These are phyloP conservation scores for Parauchenoglanis punctatus DNA, from an alignment of 2,797 vertebrate genomes.

Conservation along the genomic window DNA sequence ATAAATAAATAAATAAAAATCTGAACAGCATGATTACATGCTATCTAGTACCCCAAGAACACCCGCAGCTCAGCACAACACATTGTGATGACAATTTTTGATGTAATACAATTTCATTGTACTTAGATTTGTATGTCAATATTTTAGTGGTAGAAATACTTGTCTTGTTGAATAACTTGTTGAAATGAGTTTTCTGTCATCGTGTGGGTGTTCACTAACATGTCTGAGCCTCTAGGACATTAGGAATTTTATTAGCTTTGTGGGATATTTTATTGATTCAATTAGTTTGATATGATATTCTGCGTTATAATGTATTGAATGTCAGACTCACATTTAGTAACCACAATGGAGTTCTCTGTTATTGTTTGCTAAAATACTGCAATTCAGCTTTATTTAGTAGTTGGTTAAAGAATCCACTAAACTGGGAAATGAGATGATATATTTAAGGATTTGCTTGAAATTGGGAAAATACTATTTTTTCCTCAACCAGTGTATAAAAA, in stretches of 20 bases:
- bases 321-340: slow-evolving; percentile 1
- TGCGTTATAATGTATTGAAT: neutral
- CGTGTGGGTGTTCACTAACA: neutral
- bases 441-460: neutral
- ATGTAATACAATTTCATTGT: neutral
- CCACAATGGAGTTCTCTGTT: neutral
- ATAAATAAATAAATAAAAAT: neutral
- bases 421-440: neutral
- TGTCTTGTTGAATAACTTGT: neutral
- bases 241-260: neutral
- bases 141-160: neutral
- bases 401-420: neutral
- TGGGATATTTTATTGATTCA: neutral
- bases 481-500: neutral
- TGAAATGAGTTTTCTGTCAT: neutral
- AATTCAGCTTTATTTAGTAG: neutral
- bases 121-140: slow-evolving; percentile 4
- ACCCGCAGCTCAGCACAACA: neutral
- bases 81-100: neutral
- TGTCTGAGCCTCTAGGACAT: neutral
- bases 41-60: neutral
- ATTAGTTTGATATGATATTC: neutral
- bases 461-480: neutral
- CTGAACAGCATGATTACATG: neutral
- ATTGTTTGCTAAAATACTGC: neutral